Conservation (phyloP, 2,797 vertebrate species). For the Gallinago stenura region DNA sequence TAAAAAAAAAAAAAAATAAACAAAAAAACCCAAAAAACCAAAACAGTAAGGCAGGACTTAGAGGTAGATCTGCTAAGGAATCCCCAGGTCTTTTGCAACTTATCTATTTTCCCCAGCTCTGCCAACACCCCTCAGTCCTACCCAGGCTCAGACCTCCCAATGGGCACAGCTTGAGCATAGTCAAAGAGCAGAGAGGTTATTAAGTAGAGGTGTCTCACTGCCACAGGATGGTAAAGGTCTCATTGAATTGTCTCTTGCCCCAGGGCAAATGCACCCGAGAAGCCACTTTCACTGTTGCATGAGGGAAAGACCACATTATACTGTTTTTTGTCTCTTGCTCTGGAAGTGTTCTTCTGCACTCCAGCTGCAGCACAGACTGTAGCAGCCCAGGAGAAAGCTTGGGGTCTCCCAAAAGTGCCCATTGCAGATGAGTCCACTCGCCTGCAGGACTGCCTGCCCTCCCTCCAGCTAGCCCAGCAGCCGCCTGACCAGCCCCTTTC, state of each 20-base stretch:
- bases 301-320: fast-evolving
- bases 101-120: neutral
- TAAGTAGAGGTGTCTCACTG: neutral
- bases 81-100: neutral
- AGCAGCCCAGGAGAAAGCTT: neutral
- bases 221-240: neutral
- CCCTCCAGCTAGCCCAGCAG: neutral
- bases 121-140: neutral
- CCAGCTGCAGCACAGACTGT: neutral
- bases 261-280: neutral
- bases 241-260: neutral
- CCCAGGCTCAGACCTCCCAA: neutral
- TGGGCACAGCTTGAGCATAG: neutral
- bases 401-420: neutral
- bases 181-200: neutral
- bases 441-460: neutral
- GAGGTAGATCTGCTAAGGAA: neutral
- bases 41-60: neutral
- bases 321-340: neutral
- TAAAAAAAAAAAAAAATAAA: neutral
- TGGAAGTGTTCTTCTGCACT: neutral
- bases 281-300: fast-evolving
- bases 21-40: no score
- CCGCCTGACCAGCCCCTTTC: neutral
- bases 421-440: fast-evolving